phyloP scores from a whole-genome alignment of 1,140 invertebrate species.

The Venustaconcha ellipsiformis region DNA sequence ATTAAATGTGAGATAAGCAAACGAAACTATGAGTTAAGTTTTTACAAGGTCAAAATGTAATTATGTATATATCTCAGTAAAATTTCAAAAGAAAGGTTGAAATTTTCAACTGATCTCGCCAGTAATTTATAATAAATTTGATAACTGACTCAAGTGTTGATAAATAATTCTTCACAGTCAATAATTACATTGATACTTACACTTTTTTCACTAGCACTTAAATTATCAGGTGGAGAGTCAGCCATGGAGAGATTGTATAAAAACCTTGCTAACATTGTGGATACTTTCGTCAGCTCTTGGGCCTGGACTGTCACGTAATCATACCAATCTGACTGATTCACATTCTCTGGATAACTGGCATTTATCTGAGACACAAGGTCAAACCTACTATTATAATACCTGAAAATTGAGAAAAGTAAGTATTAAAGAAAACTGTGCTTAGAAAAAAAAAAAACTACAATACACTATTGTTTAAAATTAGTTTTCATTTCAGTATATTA shows the following conservation, averaged over 20 bases:
- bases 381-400: constrained; percentile 84
- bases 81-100: too few species aligned
- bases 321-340: constrained; percentile 34
- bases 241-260: constrained; percentile 52
- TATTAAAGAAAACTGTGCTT: background rate
- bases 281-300: constrained; percentile 39
- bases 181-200: constrained; percentile 32
- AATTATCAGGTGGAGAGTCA: constrained; percentile 19
- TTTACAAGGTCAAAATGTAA: too few species aligned
- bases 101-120: too few species aligned
- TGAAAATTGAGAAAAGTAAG: constrained; percentile 37
- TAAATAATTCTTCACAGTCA: constrained; percentile 1
- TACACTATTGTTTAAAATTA: too few species aligned
- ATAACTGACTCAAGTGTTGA: too few species aligned
- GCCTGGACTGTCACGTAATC: constrained; percentile 46
- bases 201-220: constrained; percentile 28
- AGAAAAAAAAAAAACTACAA: constrained; percentile 2
- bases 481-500: too few species aligned
- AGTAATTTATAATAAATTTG: too few species aligned
- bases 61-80: too few species aligned
- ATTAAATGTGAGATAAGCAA: too few species aligned
- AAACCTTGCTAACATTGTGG: constrained; percentile 51
- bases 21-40: too few species aligned
- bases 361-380: constrained; percentile 70
- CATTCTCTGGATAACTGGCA: constrained; percentile 18